phyloP scores from a whole-genome alignment of 2,888 invertebrate genomes.

The Spisula subtruncata region DNA sequence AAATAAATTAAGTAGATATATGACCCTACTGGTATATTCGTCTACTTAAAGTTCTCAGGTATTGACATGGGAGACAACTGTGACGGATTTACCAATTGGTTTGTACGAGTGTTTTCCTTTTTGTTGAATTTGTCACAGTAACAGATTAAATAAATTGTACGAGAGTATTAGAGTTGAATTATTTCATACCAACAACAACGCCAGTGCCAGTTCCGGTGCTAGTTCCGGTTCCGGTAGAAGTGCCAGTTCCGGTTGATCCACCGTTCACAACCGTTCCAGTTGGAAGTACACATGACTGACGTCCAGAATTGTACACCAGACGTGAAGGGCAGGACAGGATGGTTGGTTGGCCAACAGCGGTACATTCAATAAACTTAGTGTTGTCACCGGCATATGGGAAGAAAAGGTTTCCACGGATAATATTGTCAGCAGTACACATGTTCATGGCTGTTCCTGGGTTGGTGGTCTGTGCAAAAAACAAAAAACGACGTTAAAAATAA shows the following conservation, averaged over 20 bases:
- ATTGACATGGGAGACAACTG: too few relatives aligned
- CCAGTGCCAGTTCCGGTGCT: slow-evolving; percentile 30
- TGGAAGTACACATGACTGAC: slow-evolving; percentile 71
- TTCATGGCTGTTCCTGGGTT: slow-evolving; percentile 42
- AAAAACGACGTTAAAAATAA: neutral
- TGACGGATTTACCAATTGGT: too few relatives aligned
- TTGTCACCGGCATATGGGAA: slow-evolving; percentile 71
- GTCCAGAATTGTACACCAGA: slow-evolving; percentile 65
- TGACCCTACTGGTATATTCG: too few relatives aligned
- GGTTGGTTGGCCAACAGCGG: slow-evolving; percentile 61
- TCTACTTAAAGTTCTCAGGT: too few relatives aligned
- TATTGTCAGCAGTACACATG: slow-evolving; percentile 69
- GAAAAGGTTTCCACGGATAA: slow-evolving; percentile 65
- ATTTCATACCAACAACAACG: neutral
- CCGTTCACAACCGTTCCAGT: slow-evolving; percentile 10
- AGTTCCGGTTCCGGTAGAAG: slow-evolving; percentile 5
- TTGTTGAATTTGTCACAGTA: too few relatives aligned
- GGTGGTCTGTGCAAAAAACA: slow-evolving; percentile 2
- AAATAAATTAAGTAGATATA: too few relatives aligned
- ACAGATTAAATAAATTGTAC: too few relatives aligned
- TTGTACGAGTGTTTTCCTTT: too few relatives aligned
- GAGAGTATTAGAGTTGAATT: neutral
- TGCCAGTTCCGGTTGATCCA: slow-evolving; percentile 42
- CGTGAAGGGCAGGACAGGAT: slow-evolving; percentile 72
- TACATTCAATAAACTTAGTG: slow-evolving; percentile 75